These are phyloP conservation scores for Mythimna albipuncta DNA, from an alignment of 2,888 invertebrate genomes.

Conservation along the genomic window DNA sequence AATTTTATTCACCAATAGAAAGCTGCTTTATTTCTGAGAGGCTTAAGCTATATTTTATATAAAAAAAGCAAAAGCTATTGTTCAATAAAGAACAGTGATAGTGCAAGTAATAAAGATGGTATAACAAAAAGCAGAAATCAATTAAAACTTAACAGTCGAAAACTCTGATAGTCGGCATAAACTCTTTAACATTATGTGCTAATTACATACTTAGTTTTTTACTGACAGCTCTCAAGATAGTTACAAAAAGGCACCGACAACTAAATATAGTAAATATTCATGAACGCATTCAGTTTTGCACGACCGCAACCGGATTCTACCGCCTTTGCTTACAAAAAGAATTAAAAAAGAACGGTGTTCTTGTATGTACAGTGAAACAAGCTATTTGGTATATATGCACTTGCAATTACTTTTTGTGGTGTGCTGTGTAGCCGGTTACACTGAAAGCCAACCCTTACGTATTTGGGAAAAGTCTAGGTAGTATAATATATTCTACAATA, in stretches of 20 bases:
- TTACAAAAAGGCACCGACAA: constrained; percentile 69
- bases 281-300: constrained; percentile 71
- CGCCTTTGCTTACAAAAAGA: constrained; percentile 65
- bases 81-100: constrained; percentile 13
- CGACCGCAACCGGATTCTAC: constrained; percentile 69
- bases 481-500: too few species aligned
- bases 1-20: too few species aligned
- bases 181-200: constrained; percentile 67
- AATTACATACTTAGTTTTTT: constrained; percentile 65
- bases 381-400: background rate
- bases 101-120: constrained; percentile 28
- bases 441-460: background rate
- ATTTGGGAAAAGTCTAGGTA: background rate
- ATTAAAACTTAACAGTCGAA: constrained; percentile 61
- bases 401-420: background rate
- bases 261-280: constrained; percentile 79
- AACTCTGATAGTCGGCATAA: constrained; percentile 49
- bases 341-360: constrained; percentile 38
- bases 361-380: constrained; percentile 12
- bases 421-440: too few species aligned
- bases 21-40: too few species aligned
- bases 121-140: constrained; percentile 55
- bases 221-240: constrained; percentile 58
- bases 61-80: background rate
- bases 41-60: too few species aligned